Percentiles rank a stretch among this genome's conserved stretches.
Evolutionary conservation across 2,113 vertebrate species (phyloP).

Genomic region (Gobiocypris rarus): DNA sequence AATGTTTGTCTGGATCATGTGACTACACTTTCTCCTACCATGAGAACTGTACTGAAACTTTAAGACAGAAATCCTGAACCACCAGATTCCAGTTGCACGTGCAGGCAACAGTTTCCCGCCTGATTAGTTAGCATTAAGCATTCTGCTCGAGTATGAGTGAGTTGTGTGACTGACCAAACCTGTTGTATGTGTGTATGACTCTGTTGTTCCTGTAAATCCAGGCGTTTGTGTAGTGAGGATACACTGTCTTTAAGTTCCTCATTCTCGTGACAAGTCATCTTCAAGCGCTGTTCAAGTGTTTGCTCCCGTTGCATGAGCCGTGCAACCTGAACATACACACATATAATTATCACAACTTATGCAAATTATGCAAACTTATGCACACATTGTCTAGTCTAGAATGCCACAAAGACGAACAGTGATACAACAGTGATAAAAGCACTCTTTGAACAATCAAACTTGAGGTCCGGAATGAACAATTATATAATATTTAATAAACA

Average conservation of each 20-base stretch:
- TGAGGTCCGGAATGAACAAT: not conserved
- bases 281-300: slow-evolving; percentile 39
- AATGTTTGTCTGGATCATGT: not conserved
- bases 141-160: not conserved
- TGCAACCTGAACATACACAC: slow-evolving; percentile 25
- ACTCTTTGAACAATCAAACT: not conserved
- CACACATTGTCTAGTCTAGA: not conserved
- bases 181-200: slow-evolving; percentile 46
- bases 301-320: slow-evolving; percentile 32
- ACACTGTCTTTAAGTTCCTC: slow-evolving; percentile 29
- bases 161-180: slow-evolving; percentile 34
- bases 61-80: not conserved
- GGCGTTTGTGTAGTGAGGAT: slow-evolving; percentile 35
- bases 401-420: not conserved
- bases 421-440: not conserved
- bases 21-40: not conserved
- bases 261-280: slow-evolving; percentile 43
- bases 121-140: not conserved
- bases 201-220: slow-evolving; percentile 48
- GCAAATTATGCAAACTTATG: too few species aligned
- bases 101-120: not conserved
- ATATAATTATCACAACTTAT: not conserved
- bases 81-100: not conserved
- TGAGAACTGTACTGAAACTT: not conserved
- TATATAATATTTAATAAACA: not conserved